Evolutionary conservation across 2,888 invertebrate species (phyloP).

Genomic region (Synanthedon andrenaeformis): DNA sequence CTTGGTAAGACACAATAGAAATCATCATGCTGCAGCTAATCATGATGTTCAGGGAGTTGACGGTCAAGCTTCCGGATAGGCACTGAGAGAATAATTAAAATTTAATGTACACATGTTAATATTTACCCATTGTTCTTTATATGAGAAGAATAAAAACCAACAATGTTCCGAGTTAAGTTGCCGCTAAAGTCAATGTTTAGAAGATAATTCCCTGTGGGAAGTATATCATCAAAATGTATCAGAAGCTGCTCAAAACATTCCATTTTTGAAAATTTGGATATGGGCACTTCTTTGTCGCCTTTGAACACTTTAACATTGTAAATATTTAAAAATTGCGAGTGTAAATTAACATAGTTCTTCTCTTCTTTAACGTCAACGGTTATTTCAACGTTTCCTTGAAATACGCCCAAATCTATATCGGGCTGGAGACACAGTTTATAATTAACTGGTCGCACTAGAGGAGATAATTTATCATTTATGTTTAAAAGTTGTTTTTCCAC

Average conservation of each 20-base stretch:
- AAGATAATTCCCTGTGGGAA: conserved; percentile 52
- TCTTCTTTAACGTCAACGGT: conserved; percentile 40
- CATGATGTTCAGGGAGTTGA: too few species aligned
- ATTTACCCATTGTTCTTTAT: conserved; percentile 66
- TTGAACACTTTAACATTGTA: conserved; percentile 37
- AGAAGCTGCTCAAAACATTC: conserved; percentile 42
- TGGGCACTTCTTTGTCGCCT: conserved; percentile 22
- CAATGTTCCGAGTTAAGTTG: conserved; percentile 73
- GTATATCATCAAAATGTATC: conserved; percentile 29
- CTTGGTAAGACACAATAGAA: too few species aligned
- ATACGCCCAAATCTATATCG: conserved; percentile 32
- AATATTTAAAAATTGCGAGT: conserved; percentile 71
- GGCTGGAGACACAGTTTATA: conserved; percentile 45
- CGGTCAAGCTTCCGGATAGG: too few species aligned
- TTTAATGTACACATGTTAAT: too few species aligned
- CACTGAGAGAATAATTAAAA: too few species aligned
- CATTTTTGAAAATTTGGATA: conserved; percentile 35
- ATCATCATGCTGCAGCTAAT: too few species aligned
- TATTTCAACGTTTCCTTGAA: conserved; percentile 45
- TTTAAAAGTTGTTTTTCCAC: conserved; percentile 22
- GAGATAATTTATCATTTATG: conserved; percentile 36
- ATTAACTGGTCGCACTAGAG: conserved; percentile 37
- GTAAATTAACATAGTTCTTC: conserved; percentile 62
- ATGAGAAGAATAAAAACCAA: conserved; percentile 79
- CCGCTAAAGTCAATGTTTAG: conserved; percentile 74